Evolutionary conservation across 2,888 invertebrate species (phyloP), one percentile per base, ranked within the genome.

Genomic region (Rhogogaster chlorosoma): DNA sequence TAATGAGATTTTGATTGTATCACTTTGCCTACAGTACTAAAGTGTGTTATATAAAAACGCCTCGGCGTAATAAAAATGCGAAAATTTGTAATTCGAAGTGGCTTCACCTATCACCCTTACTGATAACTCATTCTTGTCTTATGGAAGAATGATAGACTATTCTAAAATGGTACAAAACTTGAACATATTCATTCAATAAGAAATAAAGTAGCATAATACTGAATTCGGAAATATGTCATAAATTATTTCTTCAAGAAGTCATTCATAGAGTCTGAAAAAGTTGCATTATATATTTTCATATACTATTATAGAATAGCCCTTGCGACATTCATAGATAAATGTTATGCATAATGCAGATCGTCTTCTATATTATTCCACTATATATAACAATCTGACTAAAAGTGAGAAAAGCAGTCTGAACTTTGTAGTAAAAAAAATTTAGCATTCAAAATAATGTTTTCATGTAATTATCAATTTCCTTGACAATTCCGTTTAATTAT

Each of bases 251-350:
- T 77, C 1, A 26, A 32, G 5, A 26, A 26, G 49, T 53, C 9
- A 49, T 32, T 77, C 49, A 87, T 22, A 42, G 57, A 87, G 78
- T 61, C 86, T 86, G 86, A 86, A 86, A 85, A 87, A 85, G 71
- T 86, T 84, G 82, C 9, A 53, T 67, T 82, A 77, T 85, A 86
- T 86, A 85, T 29, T 3, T 67, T 71, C 29, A 64, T 73, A 42
- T 42, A 22, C 22, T 64, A 9, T 12, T 61, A 36, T n/a, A 32
- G 32, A 18, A 61, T 7, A 77, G 77, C 77, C 49, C 77, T 77
- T 77, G 18, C 77, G 77, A 77, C 53, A 77, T 77, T 49, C 86
- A 85, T 29, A 77, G n/a, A 77, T 77, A 53, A 45, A 75, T 22
- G n/a, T 42, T 22, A 12, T 29, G 6, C n/a, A 45, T 12, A 75